Base-by-base conservation (phyloP, 2,888 invertebrate species). In the Rotaria macrura region DNA sequence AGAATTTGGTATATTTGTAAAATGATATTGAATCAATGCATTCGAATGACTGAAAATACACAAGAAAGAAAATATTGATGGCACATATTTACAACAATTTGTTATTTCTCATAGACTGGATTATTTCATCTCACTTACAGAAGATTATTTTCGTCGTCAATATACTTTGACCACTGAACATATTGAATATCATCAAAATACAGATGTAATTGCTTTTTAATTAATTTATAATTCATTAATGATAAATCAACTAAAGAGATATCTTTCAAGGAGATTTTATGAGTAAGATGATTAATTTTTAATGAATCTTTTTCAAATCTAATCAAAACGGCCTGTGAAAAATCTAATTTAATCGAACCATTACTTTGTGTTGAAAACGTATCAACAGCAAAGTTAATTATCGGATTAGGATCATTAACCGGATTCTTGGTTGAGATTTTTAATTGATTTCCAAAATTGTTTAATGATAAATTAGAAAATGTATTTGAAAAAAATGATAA, bases 21-120 rank as follows among this genome's bases (percentile, higher is more conserved):
- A 79, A 79, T 79, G n/a, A 79, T 43, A 79, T 79, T 79, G 40
- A 79, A 79, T 79, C 17, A 34, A 65, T 65, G 54, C 20, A 54
- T 47, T 9, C 9, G 4, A 1, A 54, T 25, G 54, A 54, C 25
- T 25, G 25, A 54, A 54, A 54, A 54, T 49, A 49, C n/a, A n/a
- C n/a, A 49, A 49, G 12, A 49, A 49, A 12, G 14, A 3, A 49
- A 49, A 17, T 49, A 49, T 12, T 1, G 49, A 49, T 14, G 14
- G 17, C 17, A 49, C 14, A 49, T 17, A 17, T 49, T 17, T 49
- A 49, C 14, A 1, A 49, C 17, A 17, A 49, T 12, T 49, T 49
- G 49, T 49, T 17, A 17, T 49, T 49, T 49, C 14, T 49, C 14
- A 12, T 49, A 17, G 17, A 49, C 49, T 49, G 17, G 2, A 17